phyloP scores from a whole-genome alignment of 2,888 invertebrate genomes.

The Drosophila glabriapex region DNA sequence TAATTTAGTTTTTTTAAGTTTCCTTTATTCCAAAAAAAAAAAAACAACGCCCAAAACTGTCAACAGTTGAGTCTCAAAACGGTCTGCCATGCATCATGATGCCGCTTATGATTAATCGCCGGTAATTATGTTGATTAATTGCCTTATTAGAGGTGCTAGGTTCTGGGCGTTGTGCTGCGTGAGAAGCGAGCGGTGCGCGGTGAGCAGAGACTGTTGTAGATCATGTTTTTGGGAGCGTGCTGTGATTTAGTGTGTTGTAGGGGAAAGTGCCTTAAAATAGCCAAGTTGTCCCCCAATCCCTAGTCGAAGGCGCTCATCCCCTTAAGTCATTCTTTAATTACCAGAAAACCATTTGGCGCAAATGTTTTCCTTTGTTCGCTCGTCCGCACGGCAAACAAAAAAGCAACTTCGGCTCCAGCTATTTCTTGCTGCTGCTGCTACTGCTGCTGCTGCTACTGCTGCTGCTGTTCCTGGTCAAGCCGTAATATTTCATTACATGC shows the following conservation, averaged over 20 bases:
- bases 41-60: conserved; percentile 63
- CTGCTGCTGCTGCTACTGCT: conserved; percentile 5
- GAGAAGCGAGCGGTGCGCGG: conserved; percentile 43
- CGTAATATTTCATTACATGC: conserved; percentile 74
- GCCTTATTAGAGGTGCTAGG: conserved; percentile 73
- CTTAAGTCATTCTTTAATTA: conserved; percentile 65
- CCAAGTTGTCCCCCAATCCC: not conserved
- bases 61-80: conserved; percentile 50
- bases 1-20: conserved; percentile 62
- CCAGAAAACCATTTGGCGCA: conserved; percentile 72
- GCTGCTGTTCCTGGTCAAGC: conserved; percentile 54
- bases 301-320: not conserved
- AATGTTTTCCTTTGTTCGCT: conserved; percentile 67
- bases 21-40: not conserved
- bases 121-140: conserved; percentile 82
- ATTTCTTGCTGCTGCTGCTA: conserved; percentile 8
- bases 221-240: conserved; percentile 66
- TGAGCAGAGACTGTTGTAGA: conserved; percentile 51
- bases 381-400: conserved; percentile 56
- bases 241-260: conserved; percentile 42
- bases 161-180: conserved; percentile 38
- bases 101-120: conserved; percentile 75
- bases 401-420: conserved; percentile 17
- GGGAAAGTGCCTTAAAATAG: conserved; percentile 53
- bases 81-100: conserved; percentile 46